phyloP scores from a whole-genome alignment of 2,797 vertebrate genomes.

The Peromyscus nudipes region DNA sequence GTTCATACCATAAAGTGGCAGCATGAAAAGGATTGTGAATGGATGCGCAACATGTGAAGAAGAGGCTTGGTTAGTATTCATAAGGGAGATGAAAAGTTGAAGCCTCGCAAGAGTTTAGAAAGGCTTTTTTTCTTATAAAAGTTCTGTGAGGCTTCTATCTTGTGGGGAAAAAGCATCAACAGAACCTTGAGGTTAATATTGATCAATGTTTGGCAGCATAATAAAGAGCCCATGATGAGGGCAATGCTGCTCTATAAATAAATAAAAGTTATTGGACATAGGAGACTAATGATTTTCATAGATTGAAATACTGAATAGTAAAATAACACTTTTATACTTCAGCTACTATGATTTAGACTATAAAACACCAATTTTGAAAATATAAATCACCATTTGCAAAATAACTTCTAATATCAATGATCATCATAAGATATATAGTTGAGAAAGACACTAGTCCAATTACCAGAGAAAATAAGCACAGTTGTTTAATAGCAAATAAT shows the following conservation, averaged over 20 bases:
- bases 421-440: background rate
- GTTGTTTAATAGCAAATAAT: background rate
- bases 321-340: background rate
- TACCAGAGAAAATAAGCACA: background rate
- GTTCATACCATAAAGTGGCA: background rate
- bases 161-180: background rate
- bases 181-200: slow-evolving; percentile 18
- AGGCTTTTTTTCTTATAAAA: slow-evolving; percentile 2
- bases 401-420: background rate
- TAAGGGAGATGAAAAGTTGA: background rate
- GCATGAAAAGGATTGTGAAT: background rate
- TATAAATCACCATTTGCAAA: background rate
- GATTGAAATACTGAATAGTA: slow-evolving; percentile 44
- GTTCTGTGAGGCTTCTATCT: background rate
- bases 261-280: background rate
- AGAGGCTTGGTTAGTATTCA: background rate
- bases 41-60: background rate
- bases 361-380: slow-evolving; percentile 25
- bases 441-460: background rate
- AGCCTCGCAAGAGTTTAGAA: background rate
- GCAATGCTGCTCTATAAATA: background rate
- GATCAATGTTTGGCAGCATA: background rate
- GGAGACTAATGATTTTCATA: slow-evolving; percentile 28
- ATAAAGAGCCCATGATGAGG: background rate
- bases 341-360: background rate